These are phyloP conservation scores for Ptychodera flava DNA, from an alignment of 35 echinoderm and acorn worm genomes.

Conservation along the genomic window DNA sequence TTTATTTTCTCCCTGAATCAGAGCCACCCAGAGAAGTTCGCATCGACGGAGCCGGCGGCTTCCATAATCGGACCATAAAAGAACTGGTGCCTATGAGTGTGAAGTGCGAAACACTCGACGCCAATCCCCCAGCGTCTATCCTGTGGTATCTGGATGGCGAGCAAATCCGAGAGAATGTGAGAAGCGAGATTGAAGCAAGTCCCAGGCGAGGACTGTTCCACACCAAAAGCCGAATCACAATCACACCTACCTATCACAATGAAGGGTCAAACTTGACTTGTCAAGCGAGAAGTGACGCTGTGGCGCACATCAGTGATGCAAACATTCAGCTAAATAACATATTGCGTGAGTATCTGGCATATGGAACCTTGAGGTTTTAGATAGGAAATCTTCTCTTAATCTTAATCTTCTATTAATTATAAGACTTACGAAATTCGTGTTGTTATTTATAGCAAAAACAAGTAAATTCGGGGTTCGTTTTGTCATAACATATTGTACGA, in stretches of 20 bases:
- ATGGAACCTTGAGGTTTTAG: not conserved
- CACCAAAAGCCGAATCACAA: not conserved
- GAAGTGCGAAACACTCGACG: not conserved
- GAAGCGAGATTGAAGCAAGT: not conserved
- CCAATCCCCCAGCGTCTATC: not conserved
- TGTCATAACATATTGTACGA: too few species aligned
- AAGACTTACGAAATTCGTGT: not conserved
- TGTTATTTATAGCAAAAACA: too few species aligned
- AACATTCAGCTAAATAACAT: not conserved
- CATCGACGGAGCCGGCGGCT: not conserved
- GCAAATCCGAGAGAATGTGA: not conserved
- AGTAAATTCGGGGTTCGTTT: too few species aligned
- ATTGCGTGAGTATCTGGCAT: not conserved
- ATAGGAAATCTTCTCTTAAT: not conserved
- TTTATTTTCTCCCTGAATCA: too few species aligned
- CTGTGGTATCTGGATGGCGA: not conserved
- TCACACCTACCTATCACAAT: not conserved
- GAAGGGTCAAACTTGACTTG: not conserved
- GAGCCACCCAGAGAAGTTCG: not conserved
- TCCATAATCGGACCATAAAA: not conserved
- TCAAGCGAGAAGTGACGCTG: not conserved
- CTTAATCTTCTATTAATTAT: not conserved
- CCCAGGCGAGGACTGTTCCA: not conserved
- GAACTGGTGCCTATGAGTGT: not conserved
- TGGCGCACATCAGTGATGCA: not conserved